A percentile compares a stretch with the other conserved stretches of the same genome.
phyloP scores from a whole-genome alignment of 2,888 invertebrate genomes.

The Rhyacophila evoluta region DNA sequence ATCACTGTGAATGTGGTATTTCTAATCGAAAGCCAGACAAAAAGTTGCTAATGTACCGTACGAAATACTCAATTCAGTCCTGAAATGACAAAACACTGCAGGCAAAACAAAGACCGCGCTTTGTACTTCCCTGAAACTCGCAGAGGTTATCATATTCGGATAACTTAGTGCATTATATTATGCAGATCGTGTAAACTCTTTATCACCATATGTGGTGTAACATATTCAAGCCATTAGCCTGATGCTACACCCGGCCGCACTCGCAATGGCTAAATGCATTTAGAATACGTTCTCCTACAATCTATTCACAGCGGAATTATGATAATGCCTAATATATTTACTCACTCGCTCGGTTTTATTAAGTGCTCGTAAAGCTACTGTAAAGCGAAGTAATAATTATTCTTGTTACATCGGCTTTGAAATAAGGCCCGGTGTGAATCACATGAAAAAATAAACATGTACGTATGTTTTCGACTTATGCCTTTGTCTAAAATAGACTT shows the following conservation, averaged over 20 bases:
- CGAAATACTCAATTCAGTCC: background rate
- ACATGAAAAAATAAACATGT: too few species aligned
- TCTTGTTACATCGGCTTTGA: too few species aligned
- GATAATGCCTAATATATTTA: background rate
- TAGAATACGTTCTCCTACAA: slow-evolving; percentile 15
- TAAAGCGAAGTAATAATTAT: background rate
- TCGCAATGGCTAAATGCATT: background rate
- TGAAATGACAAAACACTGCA: background rate
- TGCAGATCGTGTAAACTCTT: slow-evolving; percentile 22
- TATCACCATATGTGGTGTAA: slow-evolving; percentile 19
- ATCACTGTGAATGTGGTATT: too few species aligned
- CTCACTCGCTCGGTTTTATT: background rate
- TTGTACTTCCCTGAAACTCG: background rate
- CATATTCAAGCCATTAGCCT: slow-evolving; percentile 10
- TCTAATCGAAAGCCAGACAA: too few species aligned
- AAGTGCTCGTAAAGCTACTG: background rate
- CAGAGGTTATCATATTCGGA: background rate
- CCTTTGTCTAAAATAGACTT: too few species aligned
- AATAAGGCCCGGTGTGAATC: too few species aligned
- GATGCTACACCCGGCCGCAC: background rate
- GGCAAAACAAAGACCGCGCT: background rate
- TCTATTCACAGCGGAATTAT: slow-evolving; percentile 15
- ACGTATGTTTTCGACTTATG: too few species aligned
- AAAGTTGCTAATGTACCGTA: background rate
- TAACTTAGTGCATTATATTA: slow-evolving; percentile 22